Percentiles rank a stretch among this genome's conserved stretches.
phyloP scores from a whole-genome alignment of 2,797 vertebrate genomes.

The Sebastes steindachneri region DNA sequence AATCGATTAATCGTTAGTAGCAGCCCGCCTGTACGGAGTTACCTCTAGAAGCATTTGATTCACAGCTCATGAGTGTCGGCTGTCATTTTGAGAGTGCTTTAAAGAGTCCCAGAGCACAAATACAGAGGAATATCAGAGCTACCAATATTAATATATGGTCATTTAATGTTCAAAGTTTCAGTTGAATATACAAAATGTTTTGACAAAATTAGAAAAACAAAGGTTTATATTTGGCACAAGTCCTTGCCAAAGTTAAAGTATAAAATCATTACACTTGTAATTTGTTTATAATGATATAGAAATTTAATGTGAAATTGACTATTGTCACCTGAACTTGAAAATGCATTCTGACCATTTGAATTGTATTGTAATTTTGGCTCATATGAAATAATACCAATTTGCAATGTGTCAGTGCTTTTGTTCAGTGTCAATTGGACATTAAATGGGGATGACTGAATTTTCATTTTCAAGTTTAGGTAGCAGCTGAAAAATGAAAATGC shows the following conservation, averaged over 20 bases:
- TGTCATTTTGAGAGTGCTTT: background rate
- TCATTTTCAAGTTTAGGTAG: background rate
- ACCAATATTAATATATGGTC: background rate
- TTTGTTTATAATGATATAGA: too few species aligned
- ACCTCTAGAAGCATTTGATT: background rate
- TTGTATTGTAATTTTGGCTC: background rate
- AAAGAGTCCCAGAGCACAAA: background rate
- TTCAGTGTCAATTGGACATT: background rate
- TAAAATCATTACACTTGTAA: background rate
- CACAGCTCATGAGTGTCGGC: background rate
- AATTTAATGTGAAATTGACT: too few species aligned
- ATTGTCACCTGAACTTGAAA: too few species aligned
- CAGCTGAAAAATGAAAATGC: background rate
- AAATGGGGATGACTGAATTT: background rate
- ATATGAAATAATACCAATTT: background rate
- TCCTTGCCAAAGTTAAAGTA: background rate
- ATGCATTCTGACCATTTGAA: background rate
- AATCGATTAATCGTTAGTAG: too few species aligned
- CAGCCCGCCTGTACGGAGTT: background rate
- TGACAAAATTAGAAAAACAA: background rate
- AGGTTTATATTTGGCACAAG: too few species aligned
- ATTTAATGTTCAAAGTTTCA: background rate
- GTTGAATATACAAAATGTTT: background rate
- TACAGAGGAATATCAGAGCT: rapidly evolving
- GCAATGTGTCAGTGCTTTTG: background rate